A percentile compares a stretch with the other conserved stretches of the same genome.
phyloP scores from a whole-genome alignment of 2,888 invertebrate genomes.

The Caenorhabditis angaria region DNA sequence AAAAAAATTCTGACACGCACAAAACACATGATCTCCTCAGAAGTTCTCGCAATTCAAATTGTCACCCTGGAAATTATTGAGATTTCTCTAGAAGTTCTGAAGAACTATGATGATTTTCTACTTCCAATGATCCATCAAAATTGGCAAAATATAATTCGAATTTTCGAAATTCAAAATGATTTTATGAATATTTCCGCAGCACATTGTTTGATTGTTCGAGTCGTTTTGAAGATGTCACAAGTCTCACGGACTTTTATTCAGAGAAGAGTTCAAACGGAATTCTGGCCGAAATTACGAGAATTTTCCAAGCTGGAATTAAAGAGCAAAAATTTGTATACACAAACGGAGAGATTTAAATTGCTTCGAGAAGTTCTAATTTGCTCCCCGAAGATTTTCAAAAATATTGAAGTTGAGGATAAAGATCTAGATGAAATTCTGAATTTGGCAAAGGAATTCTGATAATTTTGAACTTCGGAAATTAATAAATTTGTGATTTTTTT shows the following conservation, averaged over 20 bases:
- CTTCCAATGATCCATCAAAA: conserved; percentile 70
- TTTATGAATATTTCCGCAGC: conserved; percentile 27
- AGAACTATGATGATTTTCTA: conserved; percentile 58
- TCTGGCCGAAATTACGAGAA: conserved; percentile 44
- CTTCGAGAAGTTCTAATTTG: neutral
- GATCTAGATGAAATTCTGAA: neutral
- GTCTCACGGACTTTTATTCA: conserved; percentile 58
- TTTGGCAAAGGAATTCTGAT: neutral
- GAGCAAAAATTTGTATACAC: conserved; percentile 6
- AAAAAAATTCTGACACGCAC: conserved; percentile 42
- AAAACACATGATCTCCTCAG: conserved; percentile 49
- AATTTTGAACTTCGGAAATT: neutral
- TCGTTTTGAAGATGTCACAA: conserved; percentile 47
- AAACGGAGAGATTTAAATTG: neutral
- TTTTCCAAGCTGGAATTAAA: conserved; percentile 21
- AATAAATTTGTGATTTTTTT: neutral
- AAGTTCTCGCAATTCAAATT: conserved; percentile 33
- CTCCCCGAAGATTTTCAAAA: neutral
- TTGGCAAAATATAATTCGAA: conserved; percentile 53
- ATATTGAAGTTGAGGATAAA: neutral
- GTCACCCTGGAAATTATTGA: conserved; percentile 18
- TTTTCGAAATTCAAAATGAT: conserved; percentile 35
- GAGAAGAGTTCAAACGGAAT: conserved; percentile 50
- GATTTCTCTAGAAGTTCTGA: conserved; percentile 22
- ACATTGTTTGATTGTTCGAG: neutral